Conservation (phyloP, 2,797 vertebrate genomes). For the Halcyon smyrnensis region DNA sequence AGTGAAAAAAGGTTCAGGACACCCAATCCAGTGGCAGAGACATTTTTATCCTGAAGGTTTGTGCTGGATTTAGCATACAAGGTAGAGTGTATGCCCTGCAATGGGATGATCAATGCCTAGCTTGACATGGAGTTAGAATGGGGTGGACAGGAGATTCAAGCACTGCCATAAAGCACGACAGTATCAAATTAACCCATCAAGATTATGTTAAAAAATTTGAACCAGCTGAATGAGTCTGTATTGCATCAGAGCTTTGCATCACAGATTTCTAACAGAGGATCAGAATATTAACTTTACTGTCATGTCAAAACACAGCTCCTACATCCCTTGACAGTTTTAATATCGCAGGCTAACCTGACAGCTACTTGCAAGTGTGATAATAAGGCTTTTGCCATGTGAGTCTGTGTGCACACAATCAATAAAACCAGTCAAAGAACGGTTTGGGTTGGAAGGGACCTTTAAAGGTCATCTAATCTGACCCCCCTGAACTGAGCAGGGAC, state of each 20-base stretch:
- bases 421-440: background rate
- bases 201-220: background rate
- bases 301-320: background rate
- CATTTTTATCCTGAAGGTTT: background rate
- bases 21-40: background rate
- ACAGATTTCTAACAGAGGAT: background rate
- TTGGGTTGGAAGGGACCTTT: background rate
- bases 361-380: background rate
- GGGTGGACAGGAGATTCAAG: background rate
- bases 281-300: background rate
- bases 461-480: background rate
- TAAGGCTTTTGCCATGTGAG: background rate
- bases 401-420: background rate
- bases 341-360: background rate
- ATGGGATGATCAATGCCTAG: background rate
- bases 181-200: background rate
- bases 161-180: background rate
- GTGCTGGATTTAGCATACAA: background rate
- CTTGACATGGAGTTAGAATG: accelerated
- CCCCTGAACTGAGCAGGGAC: background rate
- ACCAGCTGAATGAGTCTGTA: background rate
- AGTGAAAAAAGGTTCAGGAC: background rate
- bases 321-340: background rate
- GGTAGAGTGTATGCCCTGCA: background rate
- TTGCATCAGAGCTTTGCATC: background rate